Evolutionary conservation across 2,797 vertebrate species (phyloP), one percentile per base, ranked within the genome.

Genomic region (Silurus aristotelis): DNA sequence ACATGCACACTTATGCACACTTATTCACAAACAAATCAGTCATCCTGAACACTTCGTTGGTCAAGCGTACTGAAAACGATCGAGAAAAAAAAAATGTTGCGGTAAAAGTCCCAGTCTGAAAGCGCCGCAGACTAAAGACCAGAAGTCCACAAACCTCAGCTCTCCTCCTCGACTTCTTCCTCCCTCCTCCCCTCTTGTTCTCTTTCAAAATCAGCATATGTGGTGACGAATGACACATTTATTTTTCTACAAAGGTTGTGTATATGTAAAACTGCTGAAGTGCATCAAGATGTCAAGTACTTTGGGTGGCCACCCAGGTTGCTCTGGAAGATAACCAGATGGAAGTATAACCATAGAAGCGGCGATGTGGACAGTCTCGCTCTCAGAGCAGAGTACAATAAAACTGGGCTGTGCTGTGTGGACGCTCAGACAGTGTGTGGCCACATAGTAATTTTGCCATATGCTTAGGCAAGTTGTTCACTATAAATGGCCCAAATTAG

Each of bases 191-290:
- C 27, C 77, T 82, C 70, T 55, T 43, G 64, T 85, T 80, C 89
- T 88, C 87, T 88, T 95, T 94, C 92, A 96, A 96, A 95, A 96
- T 97, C 97, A 97, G 96, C 97, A 97, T 97, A 97, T 97, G 97
- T 97, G 96, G 96, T 99, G 97, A 99, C 93, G 96, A 98, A 99
- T 97, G 98, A 99, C 97, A 98, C 97, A 98, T 99, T 99, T 99
- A 99, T 99, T 99, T 99, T 98, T 97, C 97, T 98, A 97, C 97
- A 96, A 97, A 98, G 97, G 96, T 97, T 98, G 97, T 99, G 95
- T 99, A 97, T 99, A 96, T 99, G 97, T 98, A 99, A 99, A 99
- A 98, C 97, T 99, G 98, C 97, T 98, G 97, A 99, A 98, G 98
- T 99, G 98, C 97, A 99, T 98, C 97, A 98, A 97, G 97, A 99